Base-by-base conservation (phyloP, 1,140 invertebrate species). In the Aphaenogaster floridana region DNA sequence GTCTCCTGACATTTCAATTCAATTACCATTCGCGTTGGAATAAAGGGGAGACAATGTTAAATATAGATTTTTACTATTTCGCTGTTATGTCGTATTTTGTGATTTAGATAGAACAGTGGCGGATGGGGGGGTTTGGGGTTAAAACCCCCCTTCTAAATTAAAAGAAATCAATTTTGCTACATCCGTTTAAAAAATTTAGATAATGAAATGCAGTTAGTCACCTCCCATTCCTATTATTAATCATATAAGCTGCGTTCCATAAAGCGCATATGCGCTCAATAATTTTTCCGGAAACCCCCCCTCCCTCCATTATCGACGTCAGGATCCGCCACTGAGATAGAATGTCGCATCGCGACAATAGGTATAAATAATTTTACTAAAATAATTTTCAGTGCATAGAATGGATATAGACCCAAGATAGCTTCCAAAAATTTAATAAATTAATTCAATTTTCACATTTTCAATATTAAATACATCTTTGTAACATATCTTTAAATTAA, bases 1-100 rank as follows among this genome's bases (percentile, higher is more conserved):
- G 80, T 61, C 69, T 84, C 54, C 57, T 84, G 80, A 84, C 69
- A 61, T 76, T 84, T 76, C 54, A 84, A 74, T 84, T 57, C 80
- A 36, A 45, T 28, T 74, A 54, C n/a, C 71, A 76, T 74, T 84
- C 57, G 42, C 54, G 42, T 21, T 61, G 34, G 28, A 11, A 72
- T 61, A 72, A 48, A 72, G 28, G n/a, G 9, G 28, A 21, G 39
- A 61, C 69, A 61, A 61, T 15, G 54, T 61, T 84, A 84, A 63
- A 54, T 21, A 3, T 42, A 48, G 39, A 61, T 84, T 84, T 84
- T 59, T 76, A 84, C 21, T 28, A 8, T 39, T 39, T 76, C 50
- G 17, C 5, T 36, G 63, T 74, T 84, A 63, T 8, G 28, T 57
- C 17, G 15, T 81, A 72, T 68, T 17, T 13, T 48, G 28, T 28